Base-by-base conservation (phyloP, 2,888 invertebrate genomes). In the Polyommatus iphigenia region DNA sequence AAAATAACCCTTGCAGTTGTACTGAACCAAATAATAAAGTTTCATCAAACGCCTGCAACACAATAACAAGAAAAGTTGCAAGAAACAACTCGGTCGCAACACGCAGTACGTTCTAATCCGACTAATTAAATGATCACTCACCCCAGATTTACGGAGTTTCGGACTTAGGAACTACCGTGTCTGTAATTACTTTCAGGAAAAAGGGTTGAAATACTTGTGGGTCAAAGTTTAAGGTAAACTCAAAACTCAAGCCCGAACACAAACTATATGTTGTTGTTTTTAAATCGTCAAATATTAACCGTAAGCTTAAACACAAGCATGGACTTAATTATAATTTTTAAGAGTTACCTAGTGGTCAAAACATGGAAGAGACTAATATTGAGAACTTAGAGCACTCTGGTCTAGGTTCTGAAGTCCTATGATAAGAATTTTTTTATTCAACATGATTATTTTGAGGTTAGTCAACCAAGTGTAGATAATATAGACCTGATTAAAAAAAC, bases 91-190 rank as follows among this genome's bases (percentile, higher is more conserved):
- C 71, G 15, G 57, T 36, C 20, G 78, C 82, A 83, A 81, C 82
- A 78, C 83, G 81, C 83, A 85, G 87, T 83, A 82, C 79, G 78
- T 79, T 62, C 83, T 86, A 85, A 88, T 88, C 88, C 87, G 80
- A 85, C 87, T 89, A 90, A 90, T 90, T 89, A 89, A 90, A 88
- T 88, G 89, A 90, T 89, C 87, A 88, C 86, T 84, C 57, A 18
- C 59, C 77, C 50, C 73, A 46, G 41, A 46, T 41, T 73, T 73
- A 73, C 36, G 73, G 50, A 71, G 71, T 72, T 72, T 13, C 20
- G 57, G 77, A 72, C 77, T 29, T 50, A 29, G 77, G n/a, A 77
- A 77, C 54, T 32, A 50, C 57, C n/a, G 71, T 10, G 71, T 3
- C 71, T 54, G 71, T 29, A 29, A 71, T 77, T 29, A 29, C 54